Percentiles rank a stretch among this genome's conserved stretches.
These are phyloP conservation scores for Flabesymbios commensalis DNA, from an alignment of 2,888 invertebrate genomes.

Conservation along the genomic window DNA sequence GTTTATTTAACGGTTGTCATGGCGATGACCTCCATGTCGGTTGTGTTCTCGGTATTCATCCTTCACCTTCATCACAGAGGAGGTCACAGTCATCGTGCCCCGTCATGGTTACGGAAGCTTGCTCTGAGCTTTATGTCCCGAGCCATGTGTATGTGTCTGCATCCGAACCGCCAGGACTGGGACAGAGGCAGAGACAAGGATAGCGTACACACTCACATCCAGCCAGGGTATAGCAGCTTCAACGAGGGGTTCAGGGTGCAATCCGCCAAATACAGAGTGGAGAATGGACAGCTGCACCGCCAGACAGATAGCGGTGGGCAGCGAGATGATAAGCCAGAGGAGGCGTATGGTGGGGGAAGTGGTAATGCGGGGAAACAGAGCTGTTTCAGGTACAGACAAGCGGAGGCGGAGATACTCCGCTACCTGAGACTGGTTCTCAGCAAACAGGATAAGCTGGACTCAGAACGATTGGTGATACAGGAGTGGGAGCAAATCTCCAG, in stretches of 20 bases:
- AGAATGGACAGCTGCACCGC: background rate
- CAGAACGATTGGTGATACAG: slow-evolving; percentile 40
- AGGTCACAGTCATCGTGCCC: slow-evolving; percentile 43
- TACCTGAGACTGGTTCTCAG: slow-evolving; percentile 47
- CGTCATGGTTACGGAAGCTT: slow-evolving; percentile 41
- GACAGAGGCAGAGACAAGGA: slow-evolving; percentile 12
- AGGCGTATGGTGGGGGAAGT: background rate
- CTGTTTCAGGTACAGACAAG: background rate
- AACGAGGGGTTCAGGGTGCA: background rate
- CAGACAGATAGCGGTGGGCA: background rate
- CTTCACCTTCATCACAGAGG: slow-evolving; percentile 53
- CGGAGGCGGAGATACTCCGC: slow-evolving; percentile 44
- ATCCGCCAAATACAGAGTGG: background rate
- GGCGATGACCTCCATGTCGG: slow-evolving; percentile 54
- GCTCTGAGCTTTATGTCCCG: slow-evolving; percentile 40
- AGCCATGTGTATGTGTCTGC: too few species aligned
- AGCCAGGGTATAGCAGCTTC: too few species aligned
- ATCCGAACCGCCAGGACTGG: too few species aligned
- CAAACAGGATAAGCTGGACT: slow-evolving; percentile 42
- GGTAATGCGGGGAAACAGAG: background rate
- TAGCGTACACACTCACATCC: background rate
- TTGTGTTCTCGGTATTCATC: slow-evolving; percentile 51
- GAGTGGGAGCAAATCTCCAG: slow-evolving; percentile 63
- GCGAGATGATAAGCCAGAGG: background rate
- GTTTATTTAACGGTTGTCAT: slow-evolving; percentile 55